A percentile compares a stretch with the other conserved stretches of the same genome.
These are phyloP conservation scores for Bombus breviceps DNA, from an alignment of 1,140 invertebrate genomes.

Conservation along the genomic window DNA sequence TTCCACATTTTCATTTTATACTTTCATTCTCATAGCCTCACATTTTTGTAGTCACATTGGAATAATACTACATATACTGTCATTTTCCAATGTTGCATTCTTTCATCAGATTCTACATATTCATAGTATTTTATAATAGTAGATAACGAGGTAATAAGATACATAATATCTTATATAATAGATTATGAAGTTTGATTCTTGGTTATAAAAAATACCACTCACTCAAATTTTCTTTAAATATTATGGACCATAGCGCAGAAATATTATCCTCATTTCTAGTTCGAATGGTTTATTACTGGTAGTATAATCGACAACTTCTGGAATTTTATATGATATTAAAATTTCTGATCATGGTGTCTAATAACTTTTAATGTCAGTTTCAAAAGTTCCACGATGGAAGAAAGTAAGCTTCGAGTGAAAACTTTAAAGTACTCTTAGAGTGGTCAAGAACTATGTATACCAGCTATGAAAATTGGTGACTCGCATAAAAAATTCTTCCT, in stretches of 20 bases:
- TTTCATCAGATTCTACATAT: too few species aligned
- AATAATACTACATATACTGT: too few species aligned
- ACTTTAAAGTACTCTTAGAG: slow-evolving; percentile 18
- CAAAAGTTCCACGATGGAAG: slow-evolving; percentile 5
- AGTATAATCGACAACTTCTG: slow-evolving; percentile 13
- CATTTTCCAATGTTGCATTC: too few species aligned
- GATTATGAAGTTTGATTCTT: neutral
- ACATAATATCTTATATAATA: neutral
- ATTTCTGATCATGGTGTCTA: slow-evolving; percentile 13
- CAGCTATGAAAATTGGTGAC: neutral
- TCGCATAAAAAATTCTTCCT: neutral
- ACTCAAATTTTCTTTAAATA: neutral
- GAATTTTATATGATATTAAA: slow-evolving; percentile 24
- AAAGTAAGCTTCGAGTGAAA: neutral
- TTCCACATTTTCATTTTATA: too few species aligned
- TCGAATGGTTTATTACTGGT: neutral
- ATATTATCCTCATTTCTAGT: neutral
- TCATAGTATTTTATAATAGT: too few species aligned
- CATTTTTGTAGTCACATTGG: too few species aligned
- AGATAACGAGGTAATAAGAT: too few species aligned
- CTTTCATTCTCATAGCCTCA: too few species aligned
- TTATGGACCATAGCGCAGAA: neutral
- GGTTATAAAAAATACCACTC: neutral
- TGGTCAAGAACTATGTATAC: slow-evolving; percentile 11
- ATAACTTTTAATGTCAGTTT: slow-evolving; percentile 18